These are phyloP conservation scores for Brachymystax lenok DNA, from an alignment of 2,797 vertebrate genomes.

Conservation along the genomic window DNA sequence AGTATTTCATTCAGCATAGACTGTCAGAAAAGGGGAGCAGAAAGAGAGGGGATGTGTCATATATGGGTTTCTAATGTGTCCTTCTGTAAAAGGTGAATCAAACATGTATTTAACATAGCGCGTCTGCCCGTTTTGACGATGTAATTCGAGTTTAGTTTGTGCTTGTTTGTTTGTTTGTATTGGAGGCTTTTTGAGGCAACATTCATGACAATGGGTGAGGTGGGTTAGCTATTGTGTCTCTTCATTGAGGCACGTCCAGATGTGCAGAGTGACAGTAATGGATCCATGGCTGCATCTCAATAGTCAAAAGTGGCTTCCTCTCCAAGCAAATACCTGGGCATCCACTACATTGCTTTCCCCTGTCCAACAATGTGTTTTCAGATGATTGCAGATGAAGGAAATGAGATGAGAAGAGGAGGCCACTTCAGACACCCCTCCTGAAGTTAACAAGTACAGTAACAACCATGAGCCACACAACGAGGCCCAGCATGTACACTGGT, in stretches of 20 bases:
- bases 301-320: background rate
- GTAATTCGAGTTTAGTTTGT: constrained; percentile 23
- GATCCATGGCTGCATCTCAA: background rate
- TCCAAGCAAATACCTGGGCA: too few relatives aligned
- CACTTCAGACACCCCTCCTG: too few relatives aligned
- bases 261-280: background rate
- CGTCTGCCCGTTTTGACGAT: constrained; percentile 26
- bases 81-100: constrained; percentile 49
- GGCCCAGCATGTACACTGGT: too few relatives aligned
- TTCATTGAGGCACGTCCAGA: background rate
- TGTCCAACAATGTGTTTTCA: too few relatives aligned
- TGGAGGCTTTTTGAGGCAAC: constrained; percentile 13
- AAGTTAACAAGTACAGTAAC: too few relatives aligned
- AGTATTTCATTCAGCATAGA: constrained; percentile 59
- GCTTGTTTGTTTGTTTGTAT: constrained; percentile 19
- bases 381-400: too few relatives aligned
- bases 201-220: background rate
- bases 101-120: constrained; percentile 49
- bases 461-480: too few relatives aligned
- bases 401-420: too few relatives aligned
- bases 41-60: constrained; percentile 32
- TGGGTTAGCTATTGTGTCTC: constrained; percentile 2
- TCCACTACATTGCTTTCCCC: too few relatives aligned
- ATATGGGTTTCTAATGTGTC: constrained; percentile 45
- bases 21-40: constrained; percentile 58